phyloP scores from a whole-genome alignment of 1,140 invertebrate genomes.

The Pseudomyrmex cubaensis region DNA sequence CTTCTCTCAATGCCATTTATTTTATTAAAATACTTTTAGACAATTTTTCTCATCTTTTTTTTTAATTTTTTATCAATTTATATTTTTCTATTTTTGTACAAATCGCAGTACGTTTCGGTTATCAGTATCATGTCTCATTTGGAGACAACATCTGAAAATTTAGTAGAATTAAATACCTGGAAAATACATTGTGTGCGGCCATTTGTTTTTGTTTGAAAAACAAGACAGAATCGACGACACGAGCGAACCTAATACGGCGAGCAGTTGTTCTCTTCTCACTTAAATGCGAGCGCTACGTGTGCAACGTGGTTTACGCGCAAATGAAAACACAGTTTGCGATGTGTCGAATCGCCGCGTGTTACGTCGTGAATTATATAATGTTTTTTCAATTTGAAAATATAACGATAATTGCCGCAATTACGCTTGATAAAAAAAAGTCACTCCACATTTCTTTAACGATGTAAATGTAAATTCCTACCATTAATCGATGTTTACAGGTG shows the following conservation, averaged over 20 bases:
- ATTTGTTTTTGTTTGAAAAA: background rate
- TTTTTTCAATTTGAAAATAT: background rate
- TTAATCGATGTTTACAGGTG: slow-evolving; percentile 73
- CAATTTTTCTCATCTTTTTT: no score
- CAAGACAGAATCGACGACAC: background rate
- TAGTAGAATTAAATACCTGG: background rate
- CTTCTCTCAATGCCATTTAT: no score
- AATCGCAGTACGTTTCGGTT: background rate
- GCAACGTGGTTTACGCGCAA: background rate
- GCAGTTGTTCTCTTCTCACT: background rate
- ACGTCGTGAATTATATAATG: background rate
- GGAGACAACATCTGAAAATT: background rate
- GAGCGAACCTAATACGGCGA: slow-evolving; percentile 2
- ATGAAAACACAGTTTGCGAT: background rate
- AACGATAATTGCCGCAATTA: background rate
- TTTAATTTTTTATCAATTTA: background rate
- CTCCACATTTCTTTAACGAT: background rate
- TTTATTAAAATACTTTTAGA: no score
- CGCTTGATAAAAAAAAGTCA: background rate
- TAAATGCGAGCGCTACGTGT: background rate
- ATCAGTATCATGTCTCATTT: background rate
- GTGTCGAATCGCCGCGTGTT: background rate
- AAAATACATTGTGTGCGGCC: background rate
- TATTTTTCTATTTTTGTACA: background rate
- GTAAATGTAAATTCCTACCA: background rate